Evolutionary conservation across 2,888 invertebrate species (phyloP), one percentile per base, ranked within the genome.

Genomic region (Stenchaetothrips biformis): DNA sequence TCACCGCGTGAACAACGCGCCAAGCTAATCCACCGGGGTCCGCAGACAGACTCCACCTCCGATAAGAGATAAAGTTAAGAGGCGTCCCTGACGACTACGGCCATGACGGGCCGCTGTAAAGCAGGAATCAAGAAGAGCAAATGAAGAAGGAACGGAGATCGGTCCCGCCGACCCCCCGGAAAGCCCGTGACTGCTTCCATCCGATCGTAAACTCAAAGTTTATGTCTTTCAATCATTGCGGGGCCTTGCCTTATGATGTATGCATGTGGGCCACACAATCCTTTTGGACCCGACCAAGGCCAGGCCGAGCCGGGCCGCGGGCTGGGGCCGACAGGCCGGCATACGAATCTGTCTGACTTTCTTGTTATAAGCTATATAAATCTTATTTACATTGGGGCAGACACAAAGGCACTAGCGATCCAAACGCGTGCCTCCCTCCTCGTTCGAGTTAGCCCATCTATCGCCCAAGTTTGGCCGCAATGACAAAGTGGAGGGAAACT

Each of bases 151-250:
- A 53, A 18, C 16, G 53, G 53, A 18, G 8, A 18, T 13, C 16
- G 53, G 13, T 4, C 16, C 16, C 53, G 8, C 53, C 53, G 37
- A 37, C 37, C 37, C 6, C 13, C 53, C 53, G 53, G 53, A 18
- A 8, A 53, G 16, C 8, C 11, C 6, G 13, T 13, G 37, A 37
- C 37, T 37, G 37, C 53, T 53, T 18, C n/a, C n/a, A n/a, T n/a
- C n/a, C n/a, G 53, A 7, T 74, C 67, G 67, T 74, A 74, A 74
- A 74, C 8, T 8, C 21, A 7, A 74, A 74, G 21, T 74, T 74
- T 74, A 74, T 25, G 67, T 74, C 67, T 74, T 74, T 74, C 67
- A 74, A 74, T 74, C 67, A 74, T 74, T 74, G 67, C 67, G 67
- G 21, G 25, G 67, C 67, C 67, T 9, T 21, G 67, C 25, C 25